Evolutionary conservation across 1,140 invertebrate genomes (phyloP), one percentile per base, ranked within the genome.

Genomic region (Drosophila baimaii): DNA sequence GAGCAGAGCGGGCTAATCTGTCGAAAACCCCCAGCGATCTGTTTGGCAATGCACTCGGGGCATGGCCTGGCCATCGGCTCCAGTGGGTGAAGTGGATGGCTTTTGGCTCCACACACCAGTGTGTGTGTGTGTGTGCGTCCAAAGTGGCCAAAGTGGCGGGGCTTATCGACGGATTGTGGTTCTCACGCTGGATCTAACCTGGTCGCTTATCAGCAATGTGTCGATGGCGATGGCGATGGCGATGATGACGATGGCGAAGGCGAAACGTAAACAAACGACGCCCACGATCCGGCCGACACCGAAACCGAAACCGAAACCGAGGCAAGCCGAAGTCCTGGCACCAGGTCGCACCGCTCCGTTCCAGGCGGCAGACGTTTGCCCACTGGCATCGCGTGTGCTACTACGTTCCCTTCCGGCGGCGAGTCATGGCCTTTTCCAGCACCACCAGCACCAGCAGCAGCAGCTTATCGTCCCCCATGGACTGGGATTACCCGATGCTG

Each of bases 231-330:
- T 74, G 56, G 23, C 37, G 47, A 33, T 43, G 61, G 15, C 17
- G 25, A 37, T 37, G 47, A 13, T 39, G 25, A 5, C 12, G 33
- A 57, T 29, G 27, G 2, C 64, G 44, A 13, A 35, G 51, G 64
- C 80, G 84, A 77, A 86, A 86, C 84, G 84, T 89, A 88, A 88
- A 88, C 83, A 86, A 88, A 86, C 64, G 49, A 82, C 84, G 68
- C 83, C 83, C 84, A 86, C 83, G 71, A 47, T 41, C 19, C 39
- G 8, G 43, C 19, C n/a, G 37, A 33, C 43, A 9, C 15, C 7
- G 7, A 31, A 49, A 5, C 19, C 41, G 19, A 61, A 25, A 58
- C 47, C 57, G 39, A 37, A 13, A 21, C 56, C 27, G 56, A 44
- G 15, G 15, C 15, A 1, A 41, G 33, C 69, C 46, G 35, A 78